A percentile compares a stretch with the other conserved stretches of the same genome.
Evolutionary conservation across 2,797 vertebrate species (phyloP).

Genomic region (Coracias cyanogaster): DNA sequence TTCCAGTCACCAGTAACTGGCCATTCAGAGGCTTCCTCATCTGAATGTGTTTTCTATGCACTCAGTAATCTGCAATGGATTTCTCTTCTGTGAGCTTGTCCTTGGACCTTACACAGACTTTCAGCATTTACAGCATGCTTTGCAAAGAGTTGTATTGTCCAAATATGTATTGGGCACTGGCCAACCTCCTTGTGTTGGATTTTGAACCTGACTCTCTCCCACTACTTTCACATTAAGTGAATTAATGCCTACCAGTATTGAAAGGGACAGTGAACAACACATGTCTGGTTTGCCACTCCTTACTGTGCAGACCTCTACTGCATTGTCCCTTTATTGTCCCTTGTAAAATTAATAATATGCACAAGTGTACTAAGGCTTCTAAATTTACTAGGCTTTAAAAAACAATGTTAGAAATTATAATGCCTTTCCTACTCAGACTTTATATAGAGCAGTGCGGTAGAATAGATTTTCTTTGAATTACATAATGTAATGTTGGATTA

Average conservation of each 20-base stretch:
- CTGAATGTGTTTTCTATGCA: neutral
- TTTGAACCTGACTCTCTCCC: neutral
- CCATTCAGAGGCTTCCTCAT: neutral
- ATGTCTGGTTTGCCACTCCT: neutral
- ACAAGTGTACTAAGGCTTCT: neutral
- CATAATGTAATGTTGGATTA: neutral
- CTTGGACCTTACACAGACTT: neutral
- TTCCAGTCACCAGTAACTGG: neutral
- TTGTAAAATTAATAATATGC: neutral
- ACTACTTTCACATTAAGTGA: neutral
- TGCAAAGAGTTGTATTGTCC: neutral
- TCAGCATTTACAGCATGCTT: neutral
- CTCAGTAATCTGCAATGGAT: fast-evolving
- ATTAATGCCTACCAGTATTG: neutral
- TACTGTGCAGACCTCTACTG: neutral
- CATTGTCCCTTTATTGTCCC: neutral
- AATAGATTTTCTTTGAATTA: neutral
- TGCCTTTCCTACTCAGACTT: neutral
- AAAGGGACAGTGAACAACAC: neutral
- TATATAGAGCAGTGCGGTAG: neutral
- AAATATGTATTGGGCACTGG: fast-evolving
- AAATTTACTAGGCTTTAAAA: neutral
- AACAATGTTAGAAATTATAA: neutral
- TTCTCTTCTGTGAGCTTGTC: neutral
- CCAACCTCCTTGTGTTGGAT: neutral